Evolutionary conservation across 35 echinoderm and acorn worm genomes (phyloP).

Genomic region (Diadema setosum): DNA sequence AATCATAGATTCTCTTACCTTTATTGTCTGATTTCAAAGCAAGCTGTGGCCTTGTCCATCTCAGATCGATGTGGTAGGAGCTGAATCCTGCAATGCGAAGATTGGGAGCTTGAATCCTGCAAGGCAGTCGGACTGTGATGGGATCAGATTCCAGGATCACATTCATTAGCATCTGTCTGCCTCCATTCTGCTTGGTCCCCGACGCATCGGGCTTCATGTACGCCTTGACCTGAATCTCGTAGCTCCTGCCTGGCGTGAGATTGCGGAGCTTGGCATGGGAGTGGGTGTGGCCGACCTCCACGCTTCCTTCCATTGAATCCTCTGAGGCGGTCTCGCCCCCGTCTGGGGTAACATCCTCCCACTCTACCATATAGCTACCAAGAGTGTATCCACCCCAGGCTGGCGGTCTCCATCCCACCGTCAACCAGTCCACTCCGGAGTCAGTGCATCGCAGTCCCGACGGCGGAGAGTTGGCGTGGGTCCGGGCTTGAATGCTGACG

Average conservation of each 20-base stretch:
- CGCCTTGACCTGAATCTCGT: slow-evolving; percentile 28
- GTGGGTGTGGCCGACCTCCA: not conserved
- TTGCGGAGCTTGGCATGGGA: not conserved
- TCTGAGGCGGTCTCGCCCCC: not conserved
- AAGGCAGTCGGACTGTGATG: slow-evolving; percentile 16
- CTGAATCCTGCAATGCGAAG: slow-evolving; percentile 30
- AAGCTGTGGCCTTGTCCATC: slow-evolving; percentile 37
- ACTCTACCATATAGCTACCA: slow-evolving; percentile 10
- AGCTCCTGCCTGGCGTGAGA: slow-evolving; percentile 1
- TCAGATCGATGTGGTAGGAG: slow-evolving; percentile 13
- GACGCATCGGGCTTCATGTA: slow-evolving; percentile 8
- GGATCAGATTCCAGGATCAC: slow-evolving; percentile 34
- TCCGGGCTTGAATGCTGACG: slow-evolving; percentile 22
- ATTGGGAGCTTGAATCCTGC: not conserved
- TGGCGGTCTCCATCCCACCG: slow-evolving; percentile 36
- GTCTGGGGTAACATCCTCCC: slow-evolving; percentile 14
- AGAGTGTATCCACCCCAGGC: not conserved
- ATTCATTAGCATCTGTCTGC: not conserved
- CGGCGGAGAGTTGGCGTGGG: slow-evolving; percentile 30
- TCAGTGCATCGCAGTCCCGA: not conserved
- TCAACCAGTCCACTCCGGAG: not conserved
- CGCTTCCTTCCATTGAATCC: not conserved
- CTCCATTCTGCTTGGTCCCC: not conserved
- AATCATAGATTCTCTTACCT: not conserved
- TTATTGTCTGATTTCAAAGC: not conserved